Evolutionary conservation across 2,113 vertebrate genomes (phyloP), one percentile per base, ranked within the genome.

Genomic region (Protomyctophum bolini): DNA sequence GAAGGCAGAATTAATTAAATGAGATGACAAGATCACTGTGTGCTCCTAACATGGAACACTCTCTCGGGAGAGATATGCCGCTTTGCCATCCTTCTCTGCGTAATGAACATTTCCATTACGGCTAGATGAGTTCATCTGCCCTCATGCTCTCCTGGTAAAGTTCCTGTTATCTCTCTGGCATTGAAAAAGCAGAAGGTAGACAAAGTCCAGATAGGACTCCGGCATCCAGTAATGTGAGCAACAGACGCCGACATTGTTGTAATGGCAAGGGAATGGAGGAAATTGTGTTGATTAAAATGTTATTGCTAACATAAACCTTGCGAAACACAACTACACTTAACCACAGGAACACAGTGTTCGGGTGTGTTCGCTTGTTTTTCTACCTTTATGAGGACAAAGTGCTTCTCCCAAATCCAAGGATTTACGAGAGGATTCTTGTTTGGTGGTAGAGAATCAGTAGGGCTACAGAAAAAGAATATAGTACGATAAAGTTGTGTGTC

Each of bases 1-100:
- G 84, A 66, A 75, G 79, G 83, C 75, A 77, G 87, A 92, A 86
- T 71, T 81, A 89, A 91, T 85, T 88, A 81, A 87, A 76, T 45
- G 51, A 61, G 58, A 69, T 68, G 82, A 87, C 78, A 82, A 67
- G 74, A 74, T 75, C 70, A 62, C 63, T 29, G 63, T 67, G 50
- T 63, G 63, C 1, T 48, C 64, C 61, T 51, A 21, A 62, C 67
- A 66, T 68, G 69, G 33, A 41, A 63, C 29, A 75, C 63, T 60
- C 77, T 67, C 46, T 28, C 10, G 60, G 73, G 75, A 63, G 73
- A 48, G 41, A 58, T 74, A 5, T 51, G 68, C 14, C 62, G 65
- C 33, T 64, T 33, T 41, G 52, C 64, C 59, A 12, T 69, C 73
- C 68, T 57, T 63, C 56, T 33, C 57, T 54, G 15, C n/a, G 46